Percentiles rank a stretch among this genome's conserved stretches.
phyloP scores from a whole-genome alignment of 2,113 vertebrate genomes.

The Anseranas semipalmata region DNA sequence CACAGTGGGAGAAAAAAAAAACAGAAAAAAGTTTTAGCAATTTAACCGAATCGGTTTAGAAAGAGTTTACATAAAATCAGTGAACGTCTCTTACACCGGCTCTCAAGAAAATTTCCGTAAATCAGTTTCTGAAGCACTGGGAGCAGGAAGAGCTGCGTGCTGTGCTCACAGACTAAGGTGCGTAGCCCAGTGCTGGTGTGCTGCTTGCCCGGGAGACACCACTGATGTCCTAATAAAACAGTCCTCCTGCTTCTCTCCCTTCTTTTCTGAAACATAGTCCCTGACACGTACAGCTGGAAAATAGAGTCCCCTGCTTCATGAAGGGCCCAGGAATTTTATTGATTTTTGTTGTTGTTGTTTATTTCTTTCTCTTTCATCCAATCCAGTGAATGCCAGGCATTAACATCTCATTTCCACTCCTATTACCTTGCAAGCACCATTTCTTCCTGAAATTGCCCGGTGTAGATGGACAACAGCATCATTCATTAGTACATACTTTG shows the following conservation, averaged over 20 bases:
- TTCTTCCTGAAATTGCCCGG: not conserved
- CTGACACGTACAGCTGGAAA: not conserved
- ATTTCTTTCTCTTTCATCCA: not conserved
- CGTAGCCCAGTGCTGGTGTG: fast-evolving
- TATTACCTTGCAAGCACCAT: not conserved
- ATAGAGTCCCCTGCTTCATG: not conserved
- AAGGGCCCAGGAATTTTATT: not conserved
- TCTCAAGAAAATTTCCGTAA: not conserved
- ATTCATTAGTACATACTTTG: not conserved
- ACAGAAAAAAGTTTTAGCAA: not conserved
- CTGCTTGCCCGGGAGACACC: not conserved
- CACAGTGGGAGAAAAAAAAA: not conserved
- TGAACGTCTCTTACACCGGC: not conserved
- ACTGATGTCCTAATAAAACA: not conserved
- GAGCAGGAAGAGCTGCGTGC: not conserved
- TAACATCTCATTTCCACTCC: not conserved
- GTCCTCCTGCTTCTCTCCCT: not conserved
- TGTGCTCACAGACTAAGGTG: not conserved
- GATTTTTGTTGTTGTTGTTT: not conserved
- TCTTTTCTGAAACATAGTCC: not conserved
- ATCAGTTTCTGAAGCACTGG: not conserved
- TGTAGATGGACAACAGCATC: not conserved
- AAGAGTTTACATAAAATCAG: not conserved
- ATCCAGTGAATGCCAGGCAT: not conserved
- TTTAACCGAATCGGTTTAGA: not conserved